Evolutionary conservation across 2,113 vertebrate genomes (phyloP).

Genomic region (Anguilla rostrata): DNA sequence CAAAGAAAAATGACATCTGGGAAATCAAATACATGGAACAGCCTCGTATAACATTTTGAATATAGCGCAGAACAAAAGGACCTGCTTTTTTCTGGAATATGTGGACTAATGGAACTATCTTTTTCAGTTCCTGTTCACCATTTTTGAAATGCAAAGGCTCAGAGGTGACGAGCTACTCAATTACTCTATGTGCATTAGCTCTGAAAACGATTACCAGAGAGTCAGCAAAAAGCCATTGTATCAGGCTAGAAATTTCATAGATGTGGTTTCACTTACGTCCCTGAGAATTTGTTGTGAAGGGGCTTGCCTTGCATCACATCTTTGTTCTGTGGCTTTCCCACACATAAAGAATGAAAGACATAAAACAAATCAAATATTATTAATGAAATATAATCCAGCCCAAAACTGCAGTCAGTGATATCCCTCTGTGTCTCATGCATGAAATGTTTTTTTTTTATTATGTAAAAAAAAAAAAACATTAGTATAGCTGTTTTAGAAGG

Average conservation of each 20-base stretch:
- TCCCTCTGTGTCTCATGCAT: background rate
- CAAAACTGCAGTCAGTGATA: background rate
- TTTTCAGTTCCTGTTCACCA: constrained; percentile 4
- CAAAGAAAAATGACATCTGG: background rate
- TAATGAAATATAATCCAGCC: background rate
- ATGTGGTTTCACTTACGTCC: background rate
- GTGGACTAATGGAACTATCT: background rate
- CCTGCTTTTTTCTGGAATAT: constrained; percentile 12
- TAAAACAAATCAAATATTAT: background rate
- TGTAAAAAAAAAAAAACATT: background rate
- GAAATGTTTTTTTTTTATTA: background rate
- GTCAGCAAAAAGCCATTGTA: background rate
- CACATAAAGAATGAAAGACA: background rate
- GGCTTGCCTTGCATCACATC: background rate
- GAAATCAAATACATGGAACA: constrained; percentile 10
- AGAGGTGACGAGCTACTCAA: constrained; percentile 8
- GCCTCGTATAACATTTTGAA: background rate
- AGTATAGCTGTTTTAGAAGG: background rate
- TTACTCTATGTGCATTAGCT: constrained; percentile 19
- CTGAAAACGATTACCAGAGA: constrained; percentile 13
- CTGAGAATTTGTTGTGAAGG: background rate
- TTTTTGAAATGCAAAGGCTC: constrained; percentile 19
- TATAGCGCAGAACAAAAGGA: background rate
- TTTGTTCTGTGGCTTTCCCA: background rate
- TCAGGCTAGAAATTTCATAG: background rate